Evolutionary conservation across 2,797 vertebrate species (phyloP), one percentile per base, ranked within the genome.

Genomic region (Gadopsis marmoratus): DNA sequence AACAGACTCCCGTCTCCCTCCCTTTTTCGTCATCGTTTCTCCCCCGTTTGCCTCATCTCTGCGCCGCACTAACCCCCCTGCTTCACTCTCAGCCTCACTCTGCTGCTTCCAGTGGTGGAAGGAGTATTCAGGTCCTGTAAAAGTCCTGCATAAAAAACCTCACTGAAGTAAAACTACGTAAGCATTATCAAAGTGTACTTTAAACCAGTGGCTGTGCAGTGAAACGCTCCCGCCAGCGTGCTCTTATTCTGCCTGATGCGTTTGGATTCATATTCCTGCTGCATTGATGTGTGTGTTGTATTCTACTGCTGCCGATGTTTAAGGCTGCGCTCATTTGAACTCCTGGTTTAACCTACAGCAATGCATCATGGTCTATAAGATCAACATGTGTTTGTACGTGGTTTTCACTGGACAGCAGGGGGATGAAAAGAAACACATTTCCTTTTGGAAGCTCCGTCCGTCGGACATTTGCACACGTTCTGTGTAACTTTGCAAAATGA

Each of bases 1-100:
- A 74, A 82, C 63, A 74, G 82, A 89, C 68, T 89, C 89, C 76
- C 16, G n/a, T 78, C 87, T 85, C 83, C 80, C 85, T 86, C 72
- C 62, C 70, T 89, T 88, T 79, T 72, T 33, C 26, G 0, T 74
- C 74, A 60, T 85, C 76, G 69, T 83, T 62, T 76, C 39, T 68
- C 68, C 54, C 54, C 39, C 19, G 5, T 80, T 63, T 35, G 68
- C 66, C 33, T 72, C 8, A 19, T 61, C 45, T 59, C 72, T 45
- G 43, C 29, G 23, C 5, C 7, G 7, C 47, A 29, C 21, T 35
- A 47, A 70, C 56, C 55, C 19, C 62, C 23, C 13, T 0, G 1
- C 54, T 2, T 7, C 37, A 13, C 19, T 56, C 45, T n/a, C 29
- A 50, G n/a, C 55, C 26, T 29, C 35, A 71, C 60, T 72, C 43